Evolutionary conservation across 2,113 vertebrate species (phyloP), one percentile per base, ranked within the genome.

Genomic region (Eretmochelys imbricata): DNA sequence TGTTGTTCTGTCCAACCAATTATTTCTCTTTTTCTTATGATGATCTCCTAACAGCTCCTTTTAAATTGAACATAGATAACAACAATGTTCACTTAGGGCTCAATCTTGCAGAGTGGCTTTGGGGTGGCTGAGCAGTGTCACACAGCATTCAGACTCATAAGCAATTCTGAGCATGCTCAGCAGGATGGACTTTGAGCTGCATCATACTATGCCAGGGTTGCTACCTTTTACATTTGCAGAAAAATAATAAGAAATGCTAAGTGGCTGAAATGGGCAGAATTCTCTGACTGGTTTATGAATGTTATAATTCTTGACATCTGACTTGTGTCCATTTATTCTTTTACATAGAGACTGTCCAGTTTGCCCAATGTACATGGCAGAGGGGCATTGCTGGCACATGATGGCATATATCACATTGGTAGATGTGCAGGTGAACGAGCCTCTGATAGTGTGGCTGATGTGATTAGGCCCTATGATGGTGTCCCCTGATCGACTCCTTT

Each of bases 41-140:
- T 80, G 76, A 93, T 90, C 55, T 85, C n/a, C 51, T 49, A 80
- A 76, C 1, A 93, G 78, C 48, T 85, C 81, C 54, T 62, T 94
- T 69, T 38, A 80, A 93, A 90, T 8, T 9, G 20, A 93, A 48
- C 35, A 80, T 89, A 93, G 88, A 80, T 11, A 84, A 55, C 88
- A 83, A 16, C 4, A 50, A 0, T 27, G 8, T 82, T 59, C 53
- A 57, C 22, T 8, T 46, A 46, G 81, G 54, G 54, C 38, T 55
- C 42, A 27, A 19, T 29, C 17, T 29, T 59, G 54, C 14, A 46
- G 14, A 57, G 24, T 55, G 0, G 76, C 42, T 76, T 90, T 10
- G 10, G 0, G 0, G 42, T 19, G 42, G 65, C 29, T 80, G 81
- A 93, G 53, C 50, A 53, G 4, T 88, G 62, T 27, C 17, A 55